Base-by-base conservation (phyloP, 2,888 invertebrate species). In the Corythucha ciliata region DNA sequence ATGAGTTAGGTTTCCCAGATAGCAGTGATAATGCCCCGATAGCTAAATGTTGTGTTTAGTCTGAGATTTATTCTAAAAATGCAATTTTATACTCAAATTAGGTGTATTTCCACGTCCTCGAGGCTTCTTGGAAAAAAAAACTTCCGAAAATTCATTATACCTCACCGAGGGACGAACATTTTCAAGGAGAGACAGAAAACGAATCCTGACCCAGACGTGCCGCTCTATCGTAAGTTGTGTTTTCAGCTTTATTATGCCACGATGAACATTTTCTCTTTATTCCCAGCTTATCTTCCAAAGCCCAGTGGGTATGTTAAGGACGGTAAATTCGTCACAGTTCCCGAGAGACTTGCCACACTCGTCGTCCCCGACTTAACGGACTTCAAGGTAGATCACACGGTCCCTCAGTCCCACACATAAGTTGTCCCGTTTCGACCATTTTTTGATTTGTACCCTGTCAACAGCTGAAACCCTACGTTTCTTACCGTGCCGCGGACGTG, bases 291-390 rank as follows among this genome's bases (percentile, higher is more conserved):
- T 32, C 6, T 21, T n/a, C n/a, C n/a, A n/a, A n/a, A 76, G 47
- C 71, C 72, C 4, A 89, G 88, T 6, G 46, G 41, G 18, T 41
- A 49, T 36, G 34, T 18, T 8, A 60, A 52, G 4, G 58, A 75
- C 3, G 70, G 76, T 41, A 72, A 73, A 58, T 83, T 74, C 64
- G 67, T 78, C 1, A 61, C 66, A 12, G 71, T 96, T 3, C 83
- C 85, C 1, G 94, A 96, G 73, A 91, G 82, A 81, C 77, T 90
- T 57, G 93, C 96, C 0, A 86, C 94, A 65, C 66, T 97, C 14
- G 78, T 97, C 51, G 94, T 97, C 2, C 97, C 97, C 0, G 81
- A 93, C 67, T 70, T 98, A 21, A 80, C 75, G 57, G 79, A 74
- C 59, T 97, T 83, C 64, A 71, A 81, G 65, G 79, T 77, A 29